Conservation (phyloP, 2,113 vertebrate species). For the Pandion haliaetus region DNA sequence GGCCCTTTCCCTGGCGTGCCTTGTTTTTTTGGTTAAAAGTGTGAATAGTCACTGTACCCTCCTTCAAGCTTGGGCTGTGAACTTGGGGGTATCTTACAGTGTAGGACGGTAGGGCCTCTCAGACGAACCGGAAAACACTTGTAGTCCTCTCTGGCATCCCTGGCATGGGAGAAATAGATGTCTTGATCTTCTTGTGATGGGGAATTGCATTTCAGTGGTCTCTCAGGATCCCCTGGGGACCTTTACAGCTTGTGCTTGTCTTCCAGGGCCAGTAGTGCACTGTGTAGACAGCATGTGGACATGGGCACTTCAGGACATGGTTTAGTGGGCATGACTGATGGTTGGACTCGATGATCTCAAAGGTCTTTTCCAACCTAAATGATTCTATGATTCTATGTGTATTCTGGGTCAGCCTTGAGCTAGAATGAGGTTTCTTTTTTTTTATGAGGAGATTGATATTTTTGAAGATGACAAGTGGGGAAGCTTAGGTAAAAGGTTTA, state of each 20-base stretch:
- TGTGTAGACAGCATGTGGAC: too few species aligned
- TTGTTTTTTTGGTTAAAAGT: not conserved
- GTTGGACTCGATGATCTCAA: too few species aligned
- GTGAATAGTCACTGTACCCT: not conserved
- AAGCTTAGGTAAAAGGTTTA: not conserved
- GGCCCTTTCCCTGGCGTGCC: fast-evolving
- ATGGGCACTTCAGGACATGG: too few species aligned
- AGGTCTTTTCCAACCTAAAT: too few species aligned
- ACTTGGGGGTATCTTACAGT: not conserved
- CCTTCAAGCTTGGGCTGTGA: not conserved
- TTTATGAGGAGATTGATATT: not conserved
- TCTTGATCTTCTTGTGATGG: not conserved
- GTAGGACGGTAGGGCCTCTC: fast-evolving
- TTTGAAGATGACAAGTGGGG: not conserved
- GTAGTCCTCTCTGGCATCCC: not conserved
- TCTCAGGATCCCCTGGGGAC: not conserved
- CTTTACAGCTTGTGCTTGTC: not conserved
- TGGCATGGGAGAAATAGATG: not conserved
- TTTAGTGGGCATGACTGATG: too few species aligned
- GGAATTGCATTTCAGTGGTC: not conserved
- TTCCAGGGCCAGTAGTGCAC: not conserved
- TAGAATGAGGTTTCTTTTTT: not conserved
- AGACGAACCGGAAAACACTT: not conserved
- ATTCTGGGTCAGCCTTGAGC: not conserved
- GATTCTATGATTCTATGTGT: too few species aligned